phyloP scores from a whole-genome alignment of 2,888 invertebrate species.

The Amiota communis region DNA sequence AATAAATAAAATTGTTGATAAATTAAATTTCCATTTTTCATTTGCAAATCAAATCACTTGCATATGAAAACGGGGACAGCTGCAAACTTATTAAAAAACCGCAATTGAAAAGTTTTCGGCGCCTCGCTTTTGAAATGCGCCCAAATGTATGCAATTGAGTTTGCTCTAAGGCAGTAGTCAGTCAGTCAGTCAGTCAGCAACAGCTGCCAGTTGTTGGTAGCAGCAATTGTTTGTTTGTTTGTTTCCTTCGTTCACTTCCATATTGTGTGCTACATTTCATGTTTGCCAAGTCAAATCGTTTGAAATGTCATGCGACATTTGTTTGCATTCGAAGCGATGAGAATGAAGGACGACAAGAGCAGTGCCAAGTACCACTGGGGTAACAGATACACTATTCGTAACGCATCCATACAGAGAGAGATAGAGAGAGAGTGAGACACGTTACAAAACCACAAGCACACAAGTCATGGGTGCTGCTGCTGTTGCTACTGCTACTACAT shows the following conservation, averaged over 20 bases:
- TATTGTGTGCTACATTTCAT: conserved; percentile 32
- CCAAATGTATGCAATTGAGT: conserved; percentile 24
- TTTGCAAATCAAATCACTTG: conserved; percentile 5
- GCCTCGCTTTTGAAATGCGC: background rate
- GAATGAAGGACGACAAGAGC: conserved; percentile 22
- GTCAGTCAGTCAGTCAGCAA: background rate
- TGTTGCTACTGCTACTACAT: background rate
- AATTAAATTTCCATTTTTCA: background rate
- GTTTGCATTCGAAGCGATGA: conserved; percentile 48
- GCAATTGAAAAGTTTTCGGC: conserved; percentile 12
- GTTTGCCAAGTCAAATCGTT: conserved; percentile 54
- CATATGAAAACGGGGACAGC: conserved; percentile 3
- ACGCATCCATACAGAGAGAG: background rate
- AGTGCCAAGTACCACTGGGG: too few species aligned
- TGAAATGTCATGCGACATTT: conserved; percentile 49
- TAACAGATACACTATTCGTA: conserved; percentile 26
- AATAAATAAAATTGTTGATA: conserved; percentile 18
- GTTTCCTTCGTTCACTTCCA: background rate
- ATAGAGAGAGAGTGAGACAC: conserved; percentile 13
- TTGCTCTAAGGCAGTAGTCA: conserved; percentile 2
- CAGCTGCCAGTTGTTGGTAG: background rate
- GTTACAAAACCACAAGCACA: conserved; percentile 17
- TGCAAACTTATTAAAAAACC: conserved; percentile 42
- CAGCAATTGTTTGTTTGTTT: conserved; percentile 1
- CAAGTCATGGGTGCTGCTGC: background rate